Conservation (phyloP, 2,797 vertebrate genomes). For the Rhinophrynus dorsalis region DNA sequence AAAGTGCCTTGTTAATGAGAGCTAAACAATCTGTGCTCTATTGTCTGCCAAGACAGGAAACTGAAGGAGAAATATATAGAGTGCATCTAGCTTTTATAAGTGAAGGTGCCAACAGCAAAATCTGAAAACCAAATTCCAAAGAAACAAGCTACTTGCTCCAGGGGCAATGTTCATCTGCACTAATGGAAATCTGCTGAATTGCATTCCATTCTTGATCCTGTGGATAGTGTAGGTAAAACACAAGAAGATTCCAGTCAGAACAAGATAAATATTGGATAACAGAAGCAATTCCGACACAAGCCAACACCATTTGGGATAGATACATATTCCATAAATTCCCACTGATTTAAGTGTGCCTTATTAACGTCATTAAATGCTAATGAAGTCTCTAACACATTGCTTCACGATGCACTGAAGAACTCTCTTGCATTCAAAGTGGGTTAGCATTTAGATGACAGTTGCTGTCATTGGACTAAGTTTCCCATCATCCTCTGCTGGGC, state of each 20-base stretch:
- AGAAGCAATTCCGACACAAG: background rate
- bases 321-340: too few relatives aligned
- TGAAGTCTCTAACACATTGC: too few relatives aligned
- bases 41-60: background rate
- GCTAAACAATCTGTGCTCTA: background rate
- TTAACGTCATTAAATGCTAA: too few relatives aligned
- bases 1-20: background rate
- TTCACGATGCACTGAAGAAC: too few relatives aligned
- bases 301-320: too few relatives aligned
- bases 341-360: too few relatives aligned
- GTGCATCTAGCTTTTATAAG: conserved; percentile 16
- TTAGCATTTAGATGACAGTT: too few relatives aligned
- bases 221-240: too few relatives aligned
- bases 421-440: too few relatives aligned
- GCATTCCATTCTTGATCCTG: too few relatives aligned
- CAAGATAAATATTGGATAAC: background rate
- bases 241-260: background rate
- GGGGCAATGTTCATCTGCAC: conserved; percentile 5
- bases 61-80: background rate
- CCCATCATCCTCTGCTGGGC: too few relatives aligned
- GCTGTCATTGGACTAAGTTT: too few relatives aligned
- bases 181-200: background rate
- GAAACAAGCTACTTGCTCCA: conserved; percentile 40
- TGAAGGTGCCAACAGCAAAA: conserved; percentile 41
- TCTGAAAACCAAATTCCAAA: conserved; percentile 36